These are phyloP conservation scores for Drosophila kuntzei DNA, from an alignment of 2,888 invertebrate species.

Conservation along the genomic window DNA sequence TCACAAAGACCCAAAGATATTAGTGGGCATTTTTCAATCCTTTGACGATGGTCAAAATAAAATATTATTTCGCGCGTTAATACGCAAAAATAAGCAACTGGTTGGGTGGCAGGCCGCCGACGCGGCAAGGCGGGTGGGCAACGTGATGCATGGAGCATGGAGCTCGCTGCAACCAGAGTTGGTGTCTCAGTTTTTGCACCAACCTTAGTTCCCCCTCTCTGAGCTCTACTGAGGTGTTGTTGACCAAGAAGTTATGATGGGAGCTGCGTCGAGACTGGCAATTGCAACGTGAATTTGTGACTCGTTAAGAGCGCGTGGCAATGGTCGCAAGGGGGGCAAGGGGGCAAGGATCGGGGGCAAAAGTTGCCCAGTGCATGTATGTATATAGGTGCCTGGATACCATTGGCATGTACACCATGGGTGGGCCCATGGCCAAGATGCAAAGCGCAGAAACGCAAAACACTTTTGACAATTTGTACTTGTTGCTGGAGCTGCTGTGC, in stretches of 20 bases:
- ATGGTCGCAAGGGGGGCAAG: constrained; percentile 18
- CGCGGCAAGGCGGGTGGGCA: constrained; percentile 61
- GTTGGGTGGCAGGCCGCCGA: constrained; percentile 69
- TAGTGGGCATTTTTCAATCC: constrained; percentile 85
- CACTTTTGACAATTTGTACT: constrained; percentile 81
- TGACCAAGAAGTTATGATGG: constrained; percentile 82
- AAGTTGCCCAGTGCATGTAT: constrained; percentile 1
- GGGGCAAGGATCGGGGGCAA: constrained; percentile 34
- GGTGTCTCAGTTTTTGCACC: not conserved
- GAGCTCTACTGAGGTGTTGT: constrained; percentile 76
- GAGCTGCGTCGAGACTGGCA: constrained; percentile 55
- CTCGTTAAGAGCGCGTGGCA: constrained; percentile 80
- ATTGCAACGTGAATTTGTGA: constrained; percentile 79
- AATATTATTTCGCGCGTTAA: constrained; percentile 84
- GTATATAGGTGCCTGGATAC: constrained; percentile 3
- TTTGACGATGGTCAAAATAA: constrained; percentile 84
- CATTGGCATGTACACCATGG: constrained; percentile 66
- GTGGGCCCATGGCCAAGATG: constrained; percentile 67
- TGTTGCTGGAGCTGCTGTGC: constrained; percentile 66
- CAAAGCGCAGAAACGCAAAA: constrained; percentile 56
- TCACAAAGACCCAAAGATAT: constrained; percentile 82
- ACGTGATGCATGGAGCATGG: not conserved
- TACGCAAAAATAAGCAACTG: constrained; percentile 79
- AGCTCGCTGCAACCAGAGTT: not conserved
- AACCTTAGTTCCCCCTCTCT: too few relatives aligned